A percentile compares a stretch with the other conserved stretches of the same genome.
These are phyloP conservation scores for Polydrusus pterygomalis DNA, from an alignment of 2,888 invertebrate species.

Conservation along the genomic window DNA sequence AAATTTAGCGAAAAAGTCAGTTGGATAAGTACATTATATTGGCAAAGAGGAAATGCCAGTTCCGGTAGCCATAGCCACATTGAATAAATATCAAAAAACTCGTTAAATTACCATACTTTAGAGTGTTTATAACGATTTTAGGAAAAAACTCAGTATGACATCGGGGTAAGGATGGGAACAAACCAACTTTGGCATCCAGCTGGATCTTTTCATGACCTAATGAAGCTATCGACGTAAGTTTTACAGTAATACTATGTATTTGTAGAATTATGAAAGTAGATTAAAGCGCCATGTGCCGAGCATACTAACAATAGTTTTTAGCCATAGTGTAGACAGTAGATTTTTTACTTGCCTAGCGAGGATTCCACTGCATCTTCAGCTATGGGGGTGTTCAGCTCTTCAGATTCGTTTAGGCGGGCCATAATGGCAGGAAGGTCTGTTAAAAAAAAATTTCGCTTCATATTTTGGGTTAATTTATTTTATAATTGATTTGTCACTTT, in stretches of 20 bases:
- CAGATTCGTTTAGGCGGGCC: constrained; percentile 68
- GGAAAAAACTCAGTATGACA: constrained; percentile 83
- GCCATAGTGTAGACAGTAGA: constrained; percentile 62
- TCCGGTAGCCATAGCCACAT: too few relatives aligned
- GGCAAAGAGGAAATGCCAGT: too few relatives aligned
- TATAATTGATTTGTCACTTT: constrained; percentile 3
- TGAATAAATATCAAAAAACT: too few relatives aligned
- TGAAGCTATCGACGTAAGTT: constrained; percentile 67
- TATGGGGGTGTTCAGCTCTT: constrained; percentile 67
- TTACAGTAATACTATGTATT: constrained; percentile 3
- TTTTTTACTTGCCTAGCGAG: constrained; percentile 64
- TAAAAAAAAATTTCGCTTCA: constrained; percentile 26
- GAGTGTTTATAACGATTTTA: constrained; percentile 66
- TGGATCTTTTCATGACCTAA: constrained; percentile 68
- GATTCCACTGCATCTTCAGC: constrained; percentile 63
- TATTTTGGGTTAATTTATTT: constrained; percentile 33
- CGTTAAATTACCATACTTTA: too few relatives aligned
- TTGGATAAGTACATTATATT: too few relatives aligned
- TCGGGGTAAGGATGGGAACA: constrained; percentile 79
- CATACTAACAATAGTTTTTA: constrained; percentile 53
- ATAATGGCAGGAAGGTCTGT: constrained; percentile 67
- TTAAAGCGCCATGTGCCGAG: constrained; percentile 38
- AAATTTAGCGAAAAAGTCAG: too few relatives aligned
- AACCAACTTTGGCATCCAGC: constrained; percentile 79
- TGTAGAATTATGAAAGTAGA: constrained; percentile 29